Conservation (phyloP, 2,113 vertebrate species). For the Haplochromis burtoni region DNA sequence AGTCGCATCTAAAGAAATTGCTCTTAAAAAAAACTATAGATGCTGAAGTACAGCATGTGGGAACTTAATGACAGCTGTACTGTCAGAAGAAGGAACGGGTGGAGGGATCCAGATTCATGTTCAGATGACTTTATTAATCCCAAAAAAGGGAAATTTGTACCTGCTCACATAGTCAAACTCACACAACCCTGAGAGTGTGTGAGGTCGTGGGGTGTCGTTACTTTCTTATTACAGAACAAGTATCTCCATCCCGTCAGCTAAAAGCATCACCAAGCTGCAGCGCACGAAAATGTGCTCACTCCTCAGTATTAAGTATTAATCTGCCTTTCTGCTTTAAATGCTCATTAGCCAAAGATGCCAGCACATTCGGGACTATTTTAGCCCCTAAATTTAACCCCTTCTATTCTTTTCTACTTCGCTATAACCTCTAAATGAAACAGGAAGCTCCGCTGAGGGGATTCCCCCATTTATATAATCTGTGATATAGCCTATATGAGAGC, state of each 20-base stretch:
- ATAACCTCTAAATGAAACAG: background rate
- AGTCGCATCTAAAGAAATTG: background rate
- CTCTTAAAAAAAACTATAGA: background rate
- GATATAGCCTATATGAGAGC: background rate
- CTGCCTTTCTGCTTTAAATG: background rate
- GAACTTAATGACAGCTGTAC: background rate
- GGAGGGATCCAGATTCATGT: background rate
- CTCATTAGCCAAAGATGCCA: background rate
- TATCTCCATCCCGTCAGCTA: background rate
- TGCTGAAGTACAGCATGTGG: background rate
- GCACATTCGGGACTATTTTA: background rate
- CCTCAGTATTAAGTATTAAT: background rate
- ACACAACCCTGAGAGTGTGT: background rate
- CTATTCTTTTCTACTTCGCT: background rate
- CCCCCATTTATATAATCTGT: background rate
- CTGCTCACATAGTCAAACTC: background rate
- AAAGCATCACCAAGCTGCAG: background rate
- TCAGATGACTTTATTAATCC: background rate
- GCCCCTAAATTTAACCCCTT: background rate
- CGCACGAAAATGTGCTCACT: background rate
- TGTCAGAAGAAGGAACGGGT: background rate
- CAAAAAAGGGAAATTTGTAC: background rate
- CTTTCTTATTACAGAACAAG: background rate
- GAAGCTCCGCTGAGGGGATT: background rate
- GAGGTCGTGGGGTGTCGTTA: background rate